A percentile compares a stretch with the other conserved stretches of the same genome.
phyloP scores from a whole-genome alignment of 2,888 invertebrate species.

The Tipula confusa region DNA sequence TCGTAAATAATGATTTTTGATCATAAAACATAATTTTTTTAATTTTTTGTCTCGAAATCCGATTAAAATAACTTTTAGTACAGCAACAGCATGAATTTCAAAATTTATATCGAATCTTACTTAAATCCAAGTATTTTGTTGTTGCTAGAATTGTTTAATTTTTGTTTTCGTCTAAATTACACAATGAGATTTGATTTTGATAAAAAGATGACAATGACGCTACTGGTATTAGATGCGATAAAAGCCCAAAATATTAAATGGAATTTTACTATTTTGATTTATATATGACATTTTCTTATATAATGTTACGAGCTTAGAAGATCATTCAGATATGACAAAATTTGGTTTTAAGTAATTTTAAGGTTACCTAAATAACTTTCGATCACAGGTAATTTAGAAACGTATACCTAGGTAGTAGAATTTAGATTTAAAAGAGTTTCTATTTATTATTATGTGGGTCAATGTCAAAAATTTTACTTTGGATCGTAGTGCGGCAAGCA shows the following conservation, averaged over 20 bases:
- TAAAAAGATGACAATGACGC: constrained; percentile 12
- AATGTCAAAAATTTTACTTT: not conserved
- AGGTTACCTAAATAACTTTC: not conserved
- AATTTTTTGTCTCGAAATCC: not conserved
- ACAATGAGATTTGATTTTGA: constrained; percentile 1
- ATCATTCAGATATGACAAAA: not conserved
- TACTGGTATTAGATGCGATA: not conserved
- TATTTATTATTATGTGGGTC: not conserved
- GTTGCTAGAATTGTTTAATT: not conserved
- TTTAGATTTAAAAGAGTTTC: too few species aligned
- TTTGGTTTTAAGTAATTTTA: not conserved
- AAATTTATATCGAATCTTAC: not conserved
- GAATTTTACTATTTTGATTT: constrained; percentile 12
- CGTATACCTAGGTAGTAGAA: too few species aligned
- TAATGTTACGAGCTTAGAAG: not conserved
- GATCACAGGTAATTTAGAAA: too few species aligned
- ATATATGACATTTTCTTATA: not conserved
- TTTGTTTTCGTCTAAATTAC: not conserved
- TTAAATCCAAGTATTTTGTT: not conserved
- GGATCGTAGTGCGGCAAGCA: too few species aligned
- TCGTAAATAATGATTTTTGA: constrained; percentile 20
- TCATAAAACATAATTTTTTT: constrained; percentile 16
- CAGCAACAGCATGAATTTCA: not conserved
- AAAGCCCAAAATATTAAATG: not conserved
- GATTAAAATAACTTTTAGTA: constrained; percentile 9